These are phyloP conservation scores for Tupaia tana DNA, from an alignment of 2,113 vertebrate species.

Conservation along the genomic window DNA sequence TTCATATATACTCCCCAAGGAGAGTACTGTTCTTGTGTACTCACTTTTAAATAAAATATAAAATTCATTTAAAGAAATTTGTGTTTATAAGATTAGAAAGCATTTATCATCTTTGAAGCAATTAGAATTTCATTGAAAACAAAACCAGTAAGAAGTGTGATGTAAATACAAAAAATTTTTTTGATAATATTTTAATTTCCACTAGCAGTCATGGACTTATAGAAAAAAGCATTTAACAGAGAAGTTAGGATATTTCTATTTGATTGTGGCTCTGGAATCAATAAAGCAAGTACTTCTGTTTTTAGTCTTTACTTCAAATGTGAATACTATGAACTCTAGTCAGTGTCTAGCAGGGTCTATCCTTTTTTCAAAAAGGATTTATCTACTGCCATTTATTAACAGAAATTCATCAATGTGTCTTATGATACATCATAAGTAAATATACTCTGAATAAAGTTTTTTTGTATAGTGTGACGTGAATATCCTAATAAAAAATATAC, in stretches of 20 bases:
- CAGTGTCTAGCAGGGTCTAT: background rate
- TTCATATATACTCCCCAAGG: constrained; percentile 17
- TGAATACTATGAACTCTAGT: background rate
- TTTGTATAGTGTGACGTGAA: background rate
- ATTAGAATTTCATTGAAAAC: constrained; percentile 42
- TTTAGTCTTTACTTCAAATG: constrained; percentile 26
- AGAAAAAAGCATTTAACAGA: background rate
- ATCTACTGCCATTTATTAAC: background rate
- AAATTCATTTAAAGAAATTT: background rate
- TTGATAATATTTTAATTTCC: constrained; percentile 10
- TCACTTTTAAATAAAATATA: constrained; percentile 25
- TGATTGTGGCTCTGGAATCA: constrained; percentile 1
- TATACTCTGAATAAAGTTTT: constrained; percentile 4
- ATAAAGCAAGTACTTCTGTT: background rate
- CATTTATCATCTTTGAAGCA: constrained; percentile 41
- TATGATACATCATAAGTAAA: background rate
- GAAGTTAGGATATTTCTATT: background rate
- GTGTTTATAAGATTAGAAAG: background rate
- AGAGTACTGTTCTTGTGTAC: background rate
- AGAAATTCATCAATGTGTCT: background rate
- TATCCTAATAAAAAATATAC: background rate
- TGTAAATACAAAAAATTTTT: background rate
- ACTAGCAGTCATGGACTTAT: background rate
- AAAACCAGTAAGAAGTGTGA: background rate
- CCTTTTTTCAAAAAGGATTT: background rate